phyloP scores from a whole-genome alignment of 2,797 vertebrate genomes.

The Hybognathus amarus region DNA sequence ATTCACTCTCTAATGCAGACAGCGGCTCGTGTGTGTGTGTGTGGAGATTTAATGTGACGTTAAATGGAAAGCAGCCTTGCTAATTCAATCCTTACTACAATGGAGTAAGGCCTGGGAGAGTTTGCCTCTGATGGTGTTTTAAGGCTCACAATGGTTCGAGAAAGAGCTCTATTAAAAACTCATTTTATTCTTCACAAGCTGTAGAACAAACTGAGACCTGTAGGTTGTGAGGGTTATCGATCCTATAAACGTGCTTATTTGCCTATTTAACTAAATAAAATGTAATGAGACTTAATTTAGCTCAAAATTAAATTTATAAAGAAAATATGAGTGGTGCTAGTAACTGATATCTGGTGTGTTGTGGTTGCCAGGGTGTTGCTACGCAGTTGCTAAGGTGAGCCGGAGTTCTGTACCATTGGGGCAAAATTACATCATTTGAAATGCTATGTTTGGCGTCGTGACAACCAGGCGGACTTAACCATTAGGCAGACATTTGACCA shows the following conservation, averaged over 20 bases:
- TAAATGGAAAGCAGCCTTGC: slow-evolving; percentile 47
- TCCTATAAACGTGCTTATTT: slow-evolving; percentile 6
- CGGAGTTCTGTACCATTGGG: neutral
- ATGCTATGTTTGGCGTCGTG: neutral
- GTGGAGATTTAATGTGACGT: slow-evolving; percentile 45
- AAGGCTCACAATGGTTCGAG: slow-evolving; percentile 15
- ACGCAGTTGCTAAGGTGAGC: neutral
- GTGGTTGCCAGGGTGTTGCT: neutral
- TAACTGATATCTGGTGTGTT: no score
- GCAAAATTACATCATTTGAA: neutral
- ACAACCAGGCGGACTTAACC: no score
- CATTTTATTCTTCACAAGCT: slow-evolving; percentile 20
- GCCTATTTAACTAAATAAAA: neutral
- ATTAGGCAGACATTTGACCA: no score
- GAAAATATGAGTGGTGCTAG: neutral
- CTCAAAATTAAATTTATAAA: neutral
- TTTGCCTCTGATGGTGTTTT: slow-evolving; percentile 39
- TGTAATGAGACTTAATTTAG: neutral
- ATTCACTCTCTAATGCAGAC: slow-evolving; percentile 33
- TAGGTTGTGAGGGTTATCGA: neutral
- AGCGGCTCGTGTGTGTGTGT: slow-evolving; percentile 1
- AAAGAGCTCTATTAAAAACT: slow-evolving; percentile 35
- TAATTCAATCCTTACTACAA: slow-evolving; percentile 41
- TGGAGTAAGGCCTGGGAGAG: slow-evolving; percentile 10
- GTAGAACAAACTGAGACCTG: neutral